Percentiles rank a stretch among this genome's conserved stretches.
phyloP scores from a whole-genome alignment of 2,113 vertebrate species.

The Macquaria ambigua region DNA sequence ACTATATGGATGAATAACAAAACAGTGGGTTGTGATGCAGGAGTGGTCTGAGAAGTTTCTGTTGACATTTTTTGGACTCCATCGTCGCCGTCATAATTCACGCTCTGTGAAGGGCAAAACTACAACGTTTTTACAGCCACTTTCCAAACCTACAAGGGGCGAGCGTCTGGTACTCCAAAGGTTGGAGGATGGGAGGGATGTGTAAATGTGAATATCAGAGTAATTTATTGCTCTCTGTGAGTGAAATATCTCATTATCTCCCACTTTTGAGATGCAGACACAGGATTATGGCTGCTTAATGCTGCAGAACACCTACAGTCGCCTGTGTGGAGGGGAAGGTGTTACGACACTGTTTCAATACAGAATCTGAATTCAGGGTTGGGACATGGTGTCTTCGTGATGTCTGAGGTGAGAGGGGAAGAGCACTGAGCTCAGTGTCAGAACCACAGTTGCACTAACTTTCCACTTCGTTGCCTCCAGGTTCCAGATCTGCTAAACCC shows the following conservation, averaged over 20 bases:
- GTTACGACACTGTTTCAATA: neutral
- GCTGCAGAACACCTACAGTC: slow-evolving; percentile 10
- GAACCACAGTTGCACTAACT: neutral
- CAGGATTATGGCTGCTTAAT: slow-evolving; percentile 8
- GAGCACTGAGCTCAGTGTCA: slow-evolving; percentile 9
- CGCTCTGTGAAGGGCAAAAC: neutral
- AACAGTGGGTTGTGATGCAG: neutral
- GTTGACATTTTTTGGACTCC: neutral
- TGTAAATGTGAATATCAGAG: neutral
- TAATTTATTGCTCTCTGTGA: neutral
- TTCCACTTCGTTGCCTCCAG: slow-evolving; percentile 10
- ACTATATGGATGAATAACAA: neutral
- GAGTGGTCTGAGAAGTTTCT: neutral
- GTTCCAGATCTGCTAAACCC: neutral
- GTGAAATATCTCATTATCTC: neutral
- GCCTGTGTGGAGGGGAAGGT: neutral
- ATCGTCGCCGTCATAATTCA: neutral
- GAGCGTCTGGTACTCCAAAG: neutral
- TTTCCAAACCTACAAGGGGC: neutral
- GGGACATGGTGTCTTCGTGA: neutral
- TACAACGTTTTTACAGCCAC: neutral
- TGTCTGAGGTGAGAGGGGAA: slow-evolving; percentile 2
- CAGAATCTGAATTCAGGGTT: neutral
- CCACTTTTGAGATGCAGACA: slow-evolving; percentile 2
- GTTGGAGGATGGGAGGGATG: neutral